phyloP scores from a whole-genome alignment of 2,113 vertebrate genomes.

The Oophaga pumilio region DNA sequence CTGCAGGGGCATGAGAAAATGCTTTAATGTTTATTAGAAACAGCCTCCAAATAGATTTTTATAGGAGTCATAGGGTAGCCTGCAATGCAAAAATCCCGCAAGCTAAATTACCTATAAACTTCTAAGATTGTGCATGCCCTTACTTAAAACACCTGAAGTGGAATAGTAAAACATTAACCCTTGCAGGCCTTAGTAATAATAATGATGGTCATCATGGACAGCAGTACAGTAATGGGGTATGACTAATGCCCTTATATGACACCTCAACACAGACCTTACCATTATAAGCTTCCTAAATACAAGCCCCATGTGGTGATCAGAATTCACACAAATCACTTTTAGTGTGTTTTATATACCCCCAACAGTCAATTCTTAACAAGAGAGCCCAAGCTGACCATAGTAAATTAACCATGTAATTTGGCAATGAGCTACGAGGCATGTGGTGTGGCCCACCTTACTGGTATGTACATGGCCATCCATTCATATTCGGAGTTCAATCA shows the following conservation, averaged over 20 bases:
- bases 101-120: conserved; percentile 55
- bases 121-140: conserved; percentile 40
- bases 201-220: background rate
- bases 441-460: background rate
- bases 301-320: background rate
- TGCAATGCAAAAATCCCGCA: conserved; percentile 37
- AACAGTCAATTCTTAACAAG: background rate
- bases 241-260: background rate
- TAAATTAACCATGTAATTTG: conserved; percentile 6
- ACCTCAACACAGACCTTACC: background rate
- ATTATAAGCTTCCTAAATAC: background rate
- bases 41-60: conserved; percentile 47
- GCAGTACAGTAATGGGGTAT: background rate
- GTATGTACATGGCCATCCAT: background rate
- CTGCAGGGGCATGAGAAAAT: conserved; percentile 46
- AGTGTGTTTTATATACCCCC: conserved; percentile 14
- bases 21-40: conserved; percentile 55
- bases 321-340: background rate
- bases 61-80: conserved; percentile 46
- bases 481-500: background rate
- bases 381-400: background rate
- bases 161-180: conserved; percentile 39
- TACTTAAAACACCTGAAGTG: conserved; percentile 43
- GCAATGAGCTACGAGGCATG: background rate
- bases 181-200: background rate